Conservation (phyloP, 2,797 vertebrate species). For the Tapera naevia region DNA sequence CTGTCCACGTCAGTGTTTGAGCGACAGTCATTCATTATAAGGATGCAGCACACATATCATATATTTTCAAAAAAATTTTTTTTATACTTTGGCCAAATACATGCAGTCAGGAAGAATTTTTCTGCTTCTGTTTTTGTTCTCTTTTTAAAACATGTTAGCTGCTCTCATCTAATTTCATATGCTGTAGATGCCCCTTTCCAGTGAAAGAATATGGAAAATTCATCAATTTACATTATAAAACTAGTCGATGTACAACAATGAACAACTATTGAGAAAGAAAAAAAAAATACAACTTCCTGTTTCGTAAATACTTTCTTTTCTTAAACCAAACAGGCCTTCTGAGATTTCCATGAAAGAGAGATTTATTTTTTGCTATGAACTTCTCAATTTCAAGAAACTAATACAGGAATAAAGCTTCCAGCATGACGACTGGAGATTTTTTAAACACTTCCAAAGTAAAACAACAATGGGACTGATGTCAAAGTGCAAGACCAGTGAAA, state of each 20-base stretch:
- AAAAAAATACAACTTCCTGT: background rate
- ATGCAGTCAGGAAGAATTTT: background rate
- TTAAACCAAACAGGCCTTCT: background rate
- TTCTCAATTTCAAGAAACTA: background rate
- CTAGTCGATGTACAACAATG: background rate
- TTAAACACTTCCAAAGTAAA: background rate
- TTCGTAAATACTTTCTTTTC: background rate
- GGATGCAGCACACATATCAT: background rate
- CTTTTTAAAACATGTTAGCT: background rate
- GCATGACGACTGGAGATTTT: background rate
- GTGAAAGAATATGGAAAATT: background rate
- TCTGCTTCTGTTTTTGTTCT: background rate
- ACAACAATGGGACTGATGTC: background rate
- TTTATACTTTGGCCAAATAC: background rate
- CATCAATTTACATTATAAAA: background rate
- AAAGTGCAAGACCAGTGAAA: background rate
- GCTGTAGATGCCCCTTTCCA: background rate
- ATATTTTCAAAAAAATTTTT: background rate
- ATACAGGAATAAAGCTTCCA: background rate
- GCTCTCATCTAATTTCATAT: background rate
- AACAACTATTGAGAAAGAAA: background rate
- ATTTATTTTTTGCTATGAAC: background rate
- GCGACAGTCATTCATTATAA: background rate
- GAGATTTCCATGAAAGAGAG: background rate
- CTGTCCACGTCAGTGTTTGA: background rate